Conservation (phyloP, 2,113 vertebrate genomes). For the Pyrgilauda ruficollis region DNA sequence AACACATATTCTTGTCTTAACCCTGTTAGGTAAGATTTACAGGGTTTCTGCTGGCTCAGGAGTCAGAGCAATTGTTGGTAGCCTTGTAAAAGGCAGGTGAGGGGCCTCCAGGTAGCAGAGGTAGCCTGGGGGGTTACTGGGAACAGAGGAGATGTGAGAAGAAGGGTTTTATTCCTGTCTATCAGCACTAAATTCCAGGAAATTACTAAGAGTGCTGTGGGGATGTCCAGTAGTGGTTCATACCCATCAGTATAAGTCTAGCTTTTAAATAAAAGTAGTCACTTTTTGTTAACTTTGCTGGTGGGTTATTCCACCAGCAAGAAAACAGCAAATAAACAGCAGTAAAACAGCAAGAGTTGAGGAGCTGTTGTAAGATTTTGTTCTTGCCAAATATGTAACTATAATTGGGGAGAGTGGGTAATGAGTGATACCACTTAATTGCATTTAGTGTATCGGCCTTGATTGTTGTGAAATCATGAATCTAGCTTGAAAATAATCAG, state of each 20-base stretch:
- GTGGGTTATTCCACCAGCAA: background rate
- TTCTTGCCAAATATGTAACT: background rate
- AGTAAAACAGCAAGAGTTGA: background rate
- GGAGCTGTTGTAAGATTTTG: background rate
- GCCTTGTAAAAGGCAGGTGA: background rate
- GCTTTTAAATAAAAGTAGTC: background rate
- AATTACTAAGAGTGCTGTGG: background rate
- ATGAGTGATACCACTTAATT: background rate
- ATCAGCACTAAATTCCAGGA: background rate
- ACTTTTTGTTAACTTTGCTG: background rate
- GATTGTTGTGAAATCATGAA: background rate
- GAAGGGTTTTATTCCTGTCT: background rate
- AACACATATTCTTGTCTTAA: background rate
- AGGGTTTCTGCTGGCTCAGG: background rate
- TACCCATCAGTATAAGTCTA: background rate
- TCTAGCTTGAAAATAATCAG: background rate
- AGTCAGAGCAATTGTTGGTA: background rate
- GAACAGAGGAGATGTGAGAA: background rate
- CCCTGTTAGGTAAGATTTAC: background rate
- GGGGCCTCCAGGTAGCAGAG: background rate
- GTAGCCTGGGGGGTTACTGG: background rate
- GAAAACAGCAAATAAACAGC: too few species aligned
- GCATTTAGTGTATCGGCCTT: background rate
- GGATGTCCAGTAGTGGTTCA: background rate
- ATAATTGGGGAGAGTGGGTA: background rate